Conservation (phyloP, 2,113 vertebrate species). For the Rhineura floridana region DNA sequence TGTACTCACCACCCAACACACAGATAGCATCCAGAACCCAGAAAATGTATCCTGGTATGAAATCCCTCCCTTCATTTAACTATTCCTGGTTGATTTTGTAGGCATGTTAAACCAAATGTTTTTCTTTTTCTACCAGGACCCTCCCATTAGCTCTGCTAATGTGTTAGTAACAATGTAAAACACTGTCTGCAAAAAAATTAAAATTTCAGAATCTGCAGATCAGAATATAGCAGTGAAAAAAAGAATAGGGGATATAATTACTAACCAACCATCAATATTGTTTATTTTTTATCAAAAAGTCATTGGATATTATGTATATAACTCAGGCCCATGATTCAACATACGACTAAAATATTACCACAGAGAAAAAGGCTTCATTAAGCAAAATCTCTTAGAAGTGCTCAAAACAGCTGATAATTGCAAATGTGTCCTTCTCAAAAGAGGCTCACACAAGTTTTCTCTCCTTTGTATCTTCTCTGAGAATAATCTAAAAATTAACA, state of each 20-base stretch:
- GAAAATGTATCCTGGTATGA: not conserved
- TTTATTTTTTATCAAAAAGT: not conserved
- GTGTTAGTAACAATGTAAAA: not conserved
- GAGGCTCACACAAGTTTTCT: not conserved
- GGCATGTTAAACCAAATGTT: too few species aligned
- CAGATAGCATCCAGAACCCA: not conserved
- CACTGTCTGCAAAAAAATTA: not conserved
- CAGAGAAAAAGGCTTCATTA: not conserved
- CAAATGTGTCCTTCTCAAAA: not conserved
- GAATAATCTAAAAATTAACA: slow-evolving; percentile 25
- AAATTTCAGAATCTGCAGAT: not conserved
- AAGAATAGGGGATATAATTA: not conserved
- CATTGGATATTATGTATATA: not conserved
- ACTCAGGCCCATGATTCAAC: not conserved
- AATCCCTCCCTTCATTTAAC: not conserved
- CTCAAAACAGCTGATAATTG: not conserved
- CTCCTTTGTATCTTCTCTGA: not conserved
- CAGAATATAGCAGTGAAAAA: not conserved
- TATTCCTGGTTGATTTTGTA: too few species aligned
- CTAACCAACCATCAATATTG: not conserved
- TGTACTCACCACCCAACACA: not conserved
- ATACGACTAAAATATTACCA: not conserved
- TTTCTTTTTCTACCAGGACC: not conserved
- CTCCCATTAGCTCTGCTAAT: not conserved
- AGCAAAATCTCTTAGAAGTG: not conserved